Evolutionary conservation across 2,113 vertebrate genomes (phyloP).

Genomic region (Dinomys branickii): DNA sequence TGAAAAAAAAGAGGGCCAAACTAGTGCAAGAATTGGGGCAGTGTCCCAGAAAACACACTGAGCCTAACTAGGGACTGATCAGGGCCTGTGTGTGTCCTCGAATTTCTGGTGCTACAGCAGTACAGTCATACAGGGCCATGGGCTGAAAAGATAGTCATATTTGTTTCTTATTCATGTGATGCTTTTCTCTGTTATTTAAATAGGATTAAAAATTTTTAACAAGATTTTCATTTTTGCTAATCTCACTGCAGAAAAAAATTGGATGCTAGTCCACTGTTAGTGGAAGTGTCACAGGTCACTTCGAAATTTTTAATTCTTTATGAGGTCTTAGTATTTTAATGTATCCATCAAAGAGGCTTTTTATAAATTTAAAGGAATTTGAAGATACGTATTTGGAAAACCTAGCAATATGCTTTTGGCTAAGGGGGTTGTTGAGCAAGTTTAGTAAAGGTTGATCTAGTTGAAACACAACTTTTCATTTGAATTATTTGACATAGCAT

Average conservation of each 20-base stretch:
- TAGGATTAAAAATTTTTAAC: not conserved
- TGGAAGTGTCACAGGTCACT: not conserved
- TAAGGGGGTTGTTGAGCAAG: not conserved
- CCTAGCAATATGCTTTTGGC: not conserved
- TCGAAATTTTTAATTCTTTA: conserved; percentile 28
- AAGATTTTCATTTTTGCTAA: too few relatives aligned
- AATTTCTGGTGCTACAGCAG: not conserved
- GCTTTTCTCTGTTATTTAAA: not conserved
- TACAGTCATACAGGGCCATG: not conserved
- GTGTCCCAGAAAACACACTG: not conserved
- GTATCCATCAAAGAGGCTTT: not conserved
- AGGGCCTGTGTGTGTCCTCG: not conserved
- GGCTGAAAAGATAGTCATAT: not conserved
- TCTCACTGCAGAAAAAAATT: not conserved
- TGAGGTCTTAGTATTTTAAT: not conserved
- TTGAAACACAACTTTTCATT: conserved; percentile 9
- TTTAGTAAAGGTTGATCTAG: conserved; percentile 22
- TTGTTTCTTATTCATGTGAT: not conserved
- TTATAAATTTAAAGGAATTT: not conserved
- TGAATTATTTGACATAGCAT: conserved; percentile 22
- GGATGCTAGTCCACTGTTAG: not conserved
- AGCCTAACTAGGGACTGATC: not conserved
- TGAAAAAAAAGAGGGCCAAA: not conserved
- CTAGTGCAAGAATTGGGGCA: not conserved
- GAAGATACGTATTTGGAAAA: conserved; percentile 49